Conservation (phyloP, 2,113 vertebrate genomes). For the Plectropomus leopardus region DNA sequence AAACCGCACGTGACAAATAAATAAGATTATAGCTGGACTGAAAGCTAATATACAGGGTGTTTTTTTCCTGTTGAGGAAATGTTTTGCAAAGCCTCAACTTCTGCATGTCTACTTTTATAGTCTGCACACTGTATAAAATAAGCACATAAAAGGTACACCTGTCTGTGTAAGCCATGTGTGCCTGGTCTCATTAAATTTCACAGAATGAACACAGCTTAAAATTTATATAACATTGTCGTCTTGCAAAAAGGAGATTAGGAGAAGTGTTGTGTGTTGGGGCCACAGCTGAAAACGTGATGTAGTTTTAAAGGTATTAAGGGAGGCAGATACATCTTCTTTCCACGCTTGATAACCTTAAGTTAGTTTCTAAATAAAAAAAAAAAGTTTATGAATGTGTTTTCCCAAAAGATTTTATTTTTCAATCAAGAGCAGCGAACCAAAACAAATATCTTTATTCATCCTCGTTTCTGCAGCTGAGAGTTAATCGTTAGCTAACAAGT, state of each 20-base stretch:
- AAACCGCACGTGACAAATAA: conserved; percentile 62
- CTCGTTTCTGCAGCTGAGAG: conserved; percentile 35
- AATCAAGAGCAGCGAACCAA: conserved; percentile 18
- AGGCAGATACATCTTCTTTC: neutral
- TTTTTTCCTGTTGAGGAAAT: conserved; percentile 19
- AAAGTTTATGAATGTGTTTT: neutral
- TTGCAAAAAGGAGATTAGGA: neutral
- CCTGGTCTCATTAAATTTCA: neutral
- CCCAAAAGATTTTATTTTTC: conserved; percentile 4
- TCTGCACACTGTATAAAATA: neutral
- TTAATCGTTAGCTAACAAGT: conserved; percentile 45
- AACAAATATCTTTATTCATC: conserved; percentile 42
- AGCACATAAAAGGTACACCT: neutral
- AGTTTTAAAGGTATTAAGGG: neutral
- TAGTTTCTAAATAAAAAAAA: neutral
- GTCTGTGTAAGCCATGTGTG: neutral
- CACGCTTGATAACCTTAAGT: neutral
- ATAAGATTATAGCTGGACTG: conserved; percentile 51
- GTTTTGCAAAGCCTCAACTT: conserved; percentile 29
- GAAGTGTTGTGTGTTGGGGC: neutral
- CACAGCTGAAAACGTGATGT: conserved; percentile 2
- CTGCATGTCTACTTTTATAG: conserved; percentile 6
- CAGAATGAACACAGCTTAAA: neutral
- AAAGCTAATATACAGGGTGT: neutral
- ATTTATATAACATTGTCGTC: neutral